A percentile compares a stretch with the other conserved stretches of the same genome.
phyloP scores from a whole-genome alignment of 2,888 invertebrate genomes.

The Drosophila subsilvestris region DNA sequence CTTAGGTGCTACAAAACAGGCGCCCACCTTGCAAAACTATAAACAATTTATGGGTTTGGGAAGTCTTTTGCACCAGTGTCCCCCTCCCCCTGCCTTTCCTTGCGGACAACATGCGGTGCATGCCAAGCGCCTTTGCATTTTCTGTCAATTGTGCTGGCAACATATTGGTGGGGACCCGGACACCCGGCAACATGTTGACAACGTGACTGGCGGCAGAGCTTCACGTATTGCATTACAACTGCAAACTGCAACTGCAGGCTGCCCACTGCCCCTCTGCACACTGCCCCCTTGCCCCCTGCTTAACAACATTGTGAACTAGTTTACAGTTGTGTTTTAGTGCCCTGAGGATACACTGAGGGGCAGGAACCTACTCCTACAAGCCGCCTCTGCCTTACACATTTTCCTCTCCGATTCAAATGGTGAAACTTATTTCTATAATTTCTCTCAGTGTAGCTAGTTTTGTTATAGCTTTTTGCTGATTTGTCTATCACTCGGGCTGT shows the following conservation, averaged over 20 bases:
- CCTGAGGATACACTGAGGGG: neutral
- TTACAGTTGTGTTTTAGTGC: slow-evolving; percentile 23
- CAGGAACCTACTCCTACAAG: too few species aligned
- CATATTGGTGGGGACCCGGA: slow-evolving; percentile 37
- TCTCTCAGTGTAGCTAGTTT: neutral
- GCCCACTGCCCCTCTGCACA: neutral
- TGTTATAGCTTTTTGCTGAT: slow-evolving; percentile 40
- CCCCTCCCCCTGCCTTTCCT: slow-evolving; percentile 5
- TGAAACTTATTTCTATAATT: neutral
- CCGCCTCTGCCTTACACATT: too few species aligned
- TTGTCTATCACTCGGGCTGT: slow-evolving; percentile 55
- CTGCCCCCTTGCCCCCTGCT: neutral
- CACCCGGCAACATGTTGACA: slow-evolving; percentile 38
- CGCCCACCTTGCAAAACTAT: slow-evolving; percentile 56
- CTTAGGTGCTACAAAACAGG: neutral
- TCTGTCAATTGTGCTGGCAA: slow-evolving; percentile 65
- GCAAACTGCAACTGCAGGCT: slow-evolving; percentile 25
- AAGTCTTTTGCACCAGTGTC: slow-evolving; percentile 48
- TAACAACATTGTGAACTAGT: slow-evolving; percentile 65
- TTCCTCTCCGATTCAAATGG: too few species aligned
- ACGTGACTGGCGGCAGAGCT: slow-evolving; percentile 7
- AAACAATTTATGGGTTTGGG: slow-evolving; percentile 77
- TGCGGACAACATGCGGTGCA: slow-evolving; percentile 60
- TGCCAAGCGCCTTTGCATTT: slow-evolving; percentile 75
- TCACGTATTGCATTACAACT: slow-evolving; percentile 59